Base-by-base conservation (phyloP, 2,888 invertebrate genomes). In the Nymphalis urticae region DNA sequence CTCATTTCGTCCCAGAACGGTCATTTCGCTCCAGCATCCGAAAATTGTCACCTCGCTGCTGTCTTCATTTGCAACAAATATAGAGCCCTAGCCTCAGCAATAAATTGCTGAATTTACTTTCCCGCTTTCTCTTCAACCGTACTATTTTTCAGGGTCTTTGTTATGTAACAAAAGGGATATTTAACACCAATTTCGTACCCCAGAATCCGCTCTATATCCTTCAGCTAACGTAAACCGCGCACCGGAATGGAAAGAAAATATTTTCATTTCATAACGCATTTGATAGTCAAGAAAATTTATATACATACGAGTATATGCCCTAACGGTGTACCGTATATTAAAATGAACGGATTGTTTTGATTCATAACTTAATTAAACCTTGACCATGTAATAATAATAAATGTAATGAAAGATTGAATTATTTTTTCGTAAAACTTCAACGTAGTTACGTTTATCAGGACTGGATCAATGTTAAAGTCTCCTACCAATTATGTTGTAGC, bases 1-100 rank as follows among this genome's bases (percentile, higher is more conserved):
- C 75, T 71, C 75, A 72, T 71, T 76, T 62, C 74, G 83, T 87
- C 90, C 88, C 90, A 70, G 64, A 86, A 75, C 86, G 85, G 86
- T 86, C 87, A 88, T 90, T 91, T 76, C 77, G 80, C 75, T 81
- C 82, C 86, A 81, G 78, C 83, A 83, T 81, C 85, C 85, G 85
- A 88, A 88, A 89, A 89, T 90, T 90, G 90, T 90, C 90, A 91
- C 90, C 90, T 89, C 85, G 77, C 83, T 80, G 80, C 81, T 84
- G 86, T 88, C 89, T 91, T 91, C 90, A 91, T 91, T 91, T 90
- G 89, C 89, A 88, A 88, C 90, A 91, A 90, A 90, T 89, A 89
- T 88, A 89, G 85, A 85, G 78, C 85, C 83, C 77, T 80, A 80
- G 84, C 80, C 85, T 82, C 78, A 79, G 85, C 87, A 85, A 89